Evolutionary conservation across 1,140 invertebrate genomes (phyloP).

Genomic region (Papilio aristodemus): DNA sequence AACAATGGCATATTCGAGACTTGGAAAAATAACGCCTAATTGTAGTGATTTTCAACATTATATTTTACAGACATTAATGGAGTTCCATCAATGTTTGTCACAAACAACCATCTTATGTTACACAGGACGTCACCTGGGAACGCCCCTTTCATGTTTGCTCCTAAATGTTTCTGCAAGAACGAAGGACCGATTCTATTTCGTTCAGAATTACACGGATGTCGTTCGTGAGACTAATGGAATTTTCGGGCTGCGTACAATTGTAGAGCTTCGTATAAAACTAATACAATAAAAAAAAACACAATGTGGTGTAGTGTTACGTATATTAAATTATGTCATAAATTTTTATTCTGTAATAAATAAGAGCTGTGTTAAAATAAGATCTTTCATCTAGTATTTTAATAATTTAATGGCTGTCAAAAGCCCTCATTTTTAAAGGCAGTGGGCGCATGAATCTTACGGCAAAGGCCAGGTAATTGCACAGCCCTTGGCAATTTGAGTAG

Average conservation of each 20-base stretch:
- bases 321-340: too few relatives aligned
- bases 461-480: constrained; percentile 12
- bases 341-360: too few relatives aligned
- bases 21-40: too few relatives aligned
- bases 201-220: not conserved
- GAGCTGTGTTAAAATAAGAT: too few relatives aligned
- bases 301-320: too few relatives aligned
- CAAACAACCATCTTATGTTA: not conserved
- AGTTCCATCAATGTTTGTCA: not conserved
- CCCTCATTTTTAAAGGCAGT: not conserved
- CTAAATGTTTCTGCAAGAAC: constrained; percentile 1
- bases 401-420: not conserved
- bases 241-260: not conserved
- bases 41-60: not conserved
- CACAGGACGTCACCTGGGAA: constrained; percentile 20
- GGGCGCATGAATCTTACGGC: not conserved
- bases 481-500: not conserved
- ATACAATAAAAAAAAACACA: not conserved
- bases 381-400: too few relatives aligned
- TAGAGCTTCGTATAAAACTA: too few relatives aligned
- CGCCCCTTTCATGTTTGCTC: constrained; percentile 17
- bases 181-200: not conserved
- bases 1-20: too few relatives aligned
- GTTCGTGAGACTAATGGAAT: constrained; percentile 2
- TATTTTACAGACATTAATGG: not conserved